Evolutionary conservation across 2,888 invertebrate species (phyloP).

Genomic region (Drosophila paracracens): DNA sequence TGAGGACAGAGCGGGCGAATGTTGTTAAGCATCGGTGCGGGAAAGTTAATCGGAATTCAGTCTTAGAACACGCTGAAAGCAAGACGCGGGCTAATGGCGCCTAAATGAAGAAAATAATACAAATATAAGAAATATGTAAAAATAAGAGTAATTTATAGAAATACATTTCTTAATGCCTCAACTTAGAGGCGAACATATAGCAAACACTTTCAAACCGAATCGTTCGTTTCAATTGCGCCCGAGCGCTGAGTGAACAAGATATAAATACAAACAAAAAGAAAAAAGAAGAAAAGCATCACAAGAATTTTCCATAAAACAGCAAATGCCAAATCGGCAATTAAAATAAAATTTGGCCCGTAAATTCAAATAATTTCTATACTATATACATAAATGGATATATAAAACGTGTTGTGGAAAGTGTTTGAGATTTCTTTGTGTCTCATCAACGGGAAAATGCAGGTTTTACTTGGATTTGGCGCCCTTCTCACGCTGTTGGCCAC

Average conservation of each 20-base stretch:
- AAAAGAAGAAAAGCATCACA: slow-evolving; percentile 20
- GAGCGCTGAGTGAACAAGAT: slow-evolving; percentile 56
- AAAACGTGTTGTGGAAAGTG: slow-evolving; percentile 18
- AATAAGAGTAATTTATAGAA: slow-evolving; percentile 51
- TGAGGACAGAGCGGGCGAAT: slow-evolving; percentile 26
- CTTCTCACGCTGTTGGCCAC: slow-evolving; percentile 55
- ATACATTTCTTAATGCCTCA: slow-evolving; percentile 21
- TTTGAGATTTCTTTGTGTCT: slow-evolving; percentile 18
- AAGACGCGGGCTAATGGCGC: slow-evolving; percentile 37
- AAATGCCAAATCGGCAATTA: slow-evolving; percentile 53
- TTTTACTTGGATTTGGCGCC: slow-evolving; percentile 59
- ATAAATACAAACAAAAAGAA: slow-evolving; percentile 45
- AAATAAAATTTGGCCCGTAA: slow-evolving; percentile 15
- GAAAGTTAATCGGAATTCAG: slow-evolving; percentile 22
- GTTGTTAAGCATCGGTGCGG: slow-evolving; percentile 32
- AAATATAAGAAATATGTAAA: slow-evolving; percentile 51
- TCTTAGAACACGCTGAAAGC: slow-evolving; percentile 4
- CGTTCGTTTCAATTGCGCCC: slow-evolving; percentile 52
- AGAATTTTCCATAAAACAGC: slow-evolving; percentile 53
- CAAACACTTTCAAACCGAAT: slow-evolving; percentile 43
- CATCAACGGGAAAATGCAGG: slow-evolving; percentile 55
- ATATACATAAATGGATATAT: slow-evolving; percentile 4
- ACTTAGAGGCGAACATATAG: slow-evolving; percentile 11
- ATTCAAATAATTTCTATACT: slow-evolving; percentile 11
- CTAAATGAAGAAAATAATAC: slow-evolving; percentile 8